Evolutionary conservation across 2,113 vertebrate genomes (phyloP).

Genomic region (Castor canadensis): DNA sequence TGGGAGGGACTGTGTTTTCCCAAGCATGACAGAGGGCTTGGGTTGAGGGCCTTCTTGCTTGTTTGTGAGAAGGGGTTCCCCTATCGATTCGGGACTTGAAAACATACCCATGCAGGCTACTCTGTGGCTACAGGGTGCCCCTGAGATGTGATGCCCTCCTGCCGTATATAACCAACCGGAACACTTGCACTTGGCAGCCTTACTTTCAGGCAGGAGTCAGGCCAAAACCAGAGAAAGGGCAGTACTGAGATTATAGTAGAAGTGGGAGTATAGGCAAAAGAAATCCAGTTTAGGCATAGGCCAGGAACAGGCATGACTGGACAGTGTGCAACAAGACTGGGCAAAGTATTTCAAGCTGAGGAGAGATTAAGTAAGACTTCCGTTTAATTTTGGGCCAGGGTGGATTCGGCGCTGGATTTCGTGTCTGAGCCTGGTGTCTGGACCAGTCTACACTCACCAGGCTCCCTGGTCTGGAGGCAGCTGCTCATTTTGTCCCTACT

Average conservation of each 20-base stretch:
- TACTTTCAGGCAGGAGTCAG: background rate
- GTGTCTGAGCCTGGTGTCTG: background rate
- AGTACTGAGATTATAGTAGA: background rate
- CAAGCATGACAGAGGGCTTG: no score
- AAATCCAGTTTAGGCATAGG: background rate
- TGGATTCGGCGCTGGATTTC: background rate
- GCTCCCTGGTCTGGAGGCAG: background rate
- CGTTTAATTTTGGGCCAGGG: background rate
- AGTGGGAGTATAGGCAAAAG: background rate
- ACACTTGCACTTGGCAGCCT: background rate
- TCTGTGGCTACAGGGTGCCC: no score
- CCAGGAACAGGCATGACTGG: background rate
- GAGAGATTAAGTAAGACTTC: background rate
- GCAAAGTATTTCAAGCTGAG: background rate
- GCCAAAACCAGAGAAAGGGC: background rate
- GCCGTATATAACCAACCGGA: background rate
- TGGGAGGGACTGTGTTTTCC: no score
- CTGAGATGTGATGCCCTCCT: background rate
- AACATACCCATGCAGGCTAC: no score
- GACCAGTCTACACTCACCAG: rapidly evolving
- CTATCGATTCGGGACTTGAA: no score
- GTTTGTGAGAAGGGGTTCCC: no score
- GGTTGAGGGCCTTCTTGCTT: no score
- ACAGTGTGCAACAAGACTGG: background rate
- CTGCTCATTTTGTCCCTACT: background rate